Percentiles rank a stretch among this genome's conserved stretches.
phyloP scores from a whole-genome alignment of 2,113 vertebrate genomes.

The Upupa epops region DNA sequence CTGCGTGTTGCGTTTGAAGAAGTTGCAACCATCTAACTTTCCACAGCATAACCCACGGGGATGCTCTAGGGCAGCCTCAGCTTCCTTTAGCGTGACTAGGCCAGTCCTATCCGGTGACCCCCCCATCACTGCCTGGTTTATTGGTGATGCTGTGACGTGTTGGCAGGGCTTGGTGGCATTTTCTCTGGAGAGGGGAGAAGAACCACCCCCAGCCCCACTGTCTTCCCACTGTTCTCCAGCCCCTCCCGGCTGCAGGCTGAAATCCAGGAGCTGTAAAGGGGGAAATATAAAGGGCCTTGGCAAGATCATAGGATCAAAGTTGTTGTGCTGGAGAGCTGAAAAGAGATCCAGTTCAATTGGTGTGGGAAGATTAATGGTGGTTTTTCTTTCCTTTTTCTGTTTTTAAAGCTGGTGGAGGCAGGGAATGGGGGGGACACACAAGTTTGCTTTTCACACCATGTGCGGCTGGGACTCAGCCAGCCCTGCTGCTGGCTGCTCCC shows the following conservation, averaged over 20 bases:
- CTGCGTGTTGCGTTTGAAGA: background rate
- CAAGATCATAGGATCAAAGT: background rate
- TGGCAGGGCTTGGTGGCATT: background rate
- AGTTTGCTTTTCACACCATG: background rate
- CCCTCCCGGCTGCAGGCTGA: background rate
- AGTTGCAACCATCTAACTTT: background rate
- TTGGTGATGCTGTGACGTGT: background rate
- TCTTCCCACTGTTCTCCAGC: background rate
- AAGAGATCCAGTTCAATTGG: background rate
- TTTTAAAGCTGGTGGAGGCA: background rate
- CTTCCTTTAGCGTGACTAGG: background rate
- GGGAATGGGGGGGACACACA: background rate
- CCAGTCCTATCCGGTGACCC: background rate
- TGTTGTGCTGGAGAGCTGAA: background rate
- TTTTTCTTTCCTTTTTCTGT: background rate
- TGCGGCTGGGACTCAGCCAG: background rate
- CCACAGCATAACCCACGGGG: accelerated
- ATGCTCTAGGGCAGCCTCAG: background rate
- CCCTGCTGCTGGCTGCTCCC: background rate
- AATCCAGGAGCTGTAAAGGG: background rate
- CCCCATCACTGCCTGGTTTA: background rate
- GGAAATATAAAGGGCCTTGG: background rate
- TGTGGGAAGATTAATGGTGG: constrained; percentile 13
- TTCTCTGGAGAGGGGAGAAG: background rate
- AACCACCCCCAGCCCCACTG: background rate